A percentile compares a stretch with the other conserved stretches of the same genome.
Evolutionary conservation across 2,113 vertebrate genomes (phyloP).

Genomic region (Anolis sagrei): DNA sequence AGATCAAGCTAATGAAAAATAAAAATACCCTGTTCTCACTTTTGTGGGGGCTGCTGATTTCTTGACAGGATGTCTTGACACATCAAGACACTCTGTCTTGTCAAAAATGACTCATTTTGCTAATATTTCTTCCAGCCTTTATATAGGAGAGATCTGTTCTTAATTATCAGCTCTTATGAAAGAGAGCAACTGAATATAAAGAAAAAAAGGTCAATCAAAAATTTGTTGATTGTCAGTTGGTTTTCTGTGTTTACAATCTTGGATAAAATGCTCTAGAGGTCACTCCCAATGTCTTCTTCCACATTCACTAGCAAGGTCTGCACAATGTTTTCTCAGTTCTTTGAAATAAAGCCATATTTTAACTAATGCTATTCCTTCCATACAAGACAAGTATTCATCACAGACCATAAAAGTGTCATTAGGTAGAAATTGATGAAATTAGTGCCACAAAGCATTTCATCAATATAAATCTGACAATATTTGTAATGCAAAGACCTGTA

Average conservation of each 20-base stretch:
- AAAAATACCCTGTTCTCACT: too few species aligned
- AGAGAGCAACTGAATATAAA: too few species aligned
- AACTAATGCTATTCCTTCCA: constrained; percentile 21
- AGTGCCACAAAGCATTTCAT: constrained; percentile 36
- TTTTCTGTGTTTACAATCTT: not conserved
- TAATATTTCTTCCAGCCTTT: too few species aligned
- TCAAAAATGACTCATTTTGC: too few species aligned
- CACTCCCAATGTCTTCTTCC: not conserved
- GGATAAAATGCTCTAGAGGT: not conserved
- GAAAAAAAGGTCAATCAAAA: not conserved
- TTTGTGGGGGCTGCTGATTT: too few species aligned
- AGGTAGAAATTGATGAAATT: constrained; percentile 53
- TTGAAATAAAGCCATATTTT: not conserved
- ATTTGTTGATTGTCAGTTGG: not conserved
- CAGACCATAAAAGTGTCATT: constrained; percentile 39
- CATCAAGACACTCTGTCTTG: too few species aligned
- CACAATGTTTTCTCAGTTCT: not conserved
- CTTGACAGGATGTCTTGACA: too few species aligned
- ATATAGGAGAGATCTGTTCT: too few species aligned
- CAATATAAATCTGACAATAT: constrained; percentile 25
- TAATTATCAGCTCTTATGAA: too few species aligned
- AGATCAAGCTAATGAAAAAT: too few species aligned
- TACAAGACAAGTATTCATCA: constrained; percentile 31
- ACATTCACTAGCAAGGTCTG: not conserved
- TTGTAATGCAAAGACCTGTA: constrained; percentile 4